Conservation (phyloP, 2,888 invertebrate genomes). For the Syrphus vitripennis region DNA sequence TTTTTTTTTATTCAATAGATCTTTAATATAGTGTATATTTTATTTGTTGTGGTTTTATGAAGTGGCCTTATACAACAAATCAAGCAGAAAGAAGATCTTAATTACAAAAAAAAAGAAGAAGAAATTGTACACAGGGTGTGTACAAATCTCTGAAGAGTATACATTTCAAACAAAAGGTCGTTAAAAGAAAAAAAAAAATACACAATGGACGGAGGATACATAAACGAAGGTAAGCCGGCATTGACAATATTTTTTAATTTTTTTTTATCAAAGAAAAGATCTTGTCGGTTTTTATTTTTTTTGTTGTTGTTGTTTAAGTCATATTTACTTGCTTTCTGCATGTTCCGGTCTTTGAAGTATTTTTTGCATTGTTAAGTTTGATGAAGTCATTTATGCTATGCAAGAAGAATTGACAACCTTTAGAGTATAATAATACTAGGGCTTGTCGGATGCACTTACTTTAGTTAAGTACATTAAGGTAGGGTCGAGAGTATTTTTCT, state of each 20-base stretch:
- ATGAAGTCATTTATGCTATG: background rate
- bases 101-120: slow-evolving; percentile 26
- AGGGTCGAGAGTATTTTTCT: slow-evolving; percentile 28
- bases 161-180: slow-evolving; percentile 5
- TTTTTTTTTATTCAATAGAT: background rate
- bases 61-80: slow-evolving; percentile 36
- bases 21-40: background rate
- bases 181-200: slow-evolving; percentile 7
- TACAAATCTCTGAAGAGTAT: background rate
- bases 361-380: slow-evolving; percentile 11
- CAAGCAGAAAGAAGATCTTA: slow-evolving; percentile 45
- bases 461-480: background rate
- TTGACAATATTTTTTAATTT: slow-evolving; percentile 42
- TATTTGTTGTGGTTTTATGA: background rate
- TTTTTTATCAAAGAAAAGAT: slow-evolving; percentile 39
- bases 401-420: background rate
- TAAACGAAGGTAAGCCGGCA: slow-evolving; percentile 79
- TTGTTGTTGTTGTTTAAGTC: background rate
- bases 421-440: background rate
- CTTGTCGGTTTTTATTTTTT: slow-evolving; percentile 23
- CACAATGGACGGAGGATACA: slow-evolving; percentile 81
- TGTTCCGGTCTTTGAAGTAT: slow-evolving; percentile 22
- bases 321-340: slow-evolving; percentile 1
- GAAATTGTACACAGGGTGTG: background rate
- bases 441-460: slow-evolving; percentile 16